These are phyloP conservation scores for Ahaetulla prasina DNA, from an alignment of 2,113 vertebrate species.

Conservation along the genomic window DNA sequence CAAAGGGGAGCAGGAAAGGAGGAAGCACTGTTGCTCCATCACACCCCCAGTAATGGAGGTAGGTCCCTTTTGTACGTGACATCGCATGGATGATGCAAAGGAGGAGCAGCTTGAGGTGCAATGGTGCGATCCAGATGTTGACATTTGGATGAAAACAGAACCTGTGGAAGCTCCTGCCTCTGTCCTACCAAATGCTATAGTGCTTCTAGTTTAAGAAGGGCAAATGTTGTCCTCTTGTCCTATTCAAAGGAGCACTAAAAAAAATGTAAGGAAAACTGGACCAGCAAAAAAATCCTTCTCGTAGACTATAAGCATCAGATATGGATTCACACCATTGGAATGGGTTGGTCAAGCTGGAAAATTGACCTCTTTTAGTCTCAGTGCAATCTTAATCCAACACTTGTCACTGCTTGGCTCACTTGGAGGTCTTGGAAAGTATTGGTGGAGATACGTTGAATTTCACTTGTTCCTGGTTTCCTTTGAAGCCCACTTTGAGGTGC, in stretches of 20 bases:
- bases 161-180: neutral
- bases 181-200: neutral
- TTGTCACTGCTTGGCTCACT: neutral
- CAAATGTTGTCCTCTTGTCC: neutral
- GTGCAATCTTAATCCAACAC: neutral
- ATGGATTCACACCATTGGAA: neutral
- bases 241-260: neutral
- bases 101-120: neutral
- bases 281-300: neutral
- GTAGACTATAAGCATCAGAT: neutral
- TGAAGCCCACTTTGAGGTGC: neutral
- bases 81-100: neutral
- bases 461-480: neutral
- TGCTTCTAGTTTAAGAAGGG: neutral
- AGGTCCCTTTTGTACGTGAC: neutral
- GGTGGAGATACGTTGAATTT: neutral
- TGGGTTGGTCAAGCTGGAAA: neutral
- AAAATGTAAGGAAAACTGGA: neutral
- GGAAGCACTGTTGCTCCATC: neutral
- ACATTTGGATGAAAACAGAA: neutral
- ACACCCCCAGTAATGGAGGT: neutral
- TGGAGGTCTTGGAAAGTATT: neutral
- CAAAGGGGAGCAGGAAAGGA: neutral
- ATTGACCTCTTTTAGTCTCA: neutral
- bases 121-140: neutral